These are phyloP conservation scores for Poecilia velifera DNA, from an alignment of 2,797 vertebrate genomes.

Conservation along the genomic window DNA sequence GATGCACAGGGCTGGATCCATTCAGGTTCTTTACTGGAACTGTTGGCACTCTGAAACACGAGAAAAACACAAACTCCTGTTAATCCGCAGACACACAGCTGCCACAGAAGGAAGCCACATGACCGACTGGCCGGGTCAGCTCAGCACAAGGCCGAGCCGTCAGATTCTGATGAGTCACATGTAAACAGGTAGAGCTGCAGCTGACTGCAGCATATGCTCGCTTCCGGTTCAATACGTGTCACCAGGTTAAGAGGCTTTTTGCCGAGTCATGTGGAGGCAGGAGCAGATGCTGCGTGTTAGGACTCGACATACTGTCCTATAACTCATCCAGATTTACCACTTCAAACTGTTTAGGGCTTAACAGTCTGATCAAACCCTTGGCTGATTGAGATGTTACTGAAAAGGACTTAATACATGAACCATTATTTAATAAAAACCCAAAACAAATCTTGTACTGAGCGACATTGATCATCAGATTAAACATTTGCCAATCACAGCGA, in stretches of 20 bases:
- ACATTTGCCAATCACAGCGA: background rate
- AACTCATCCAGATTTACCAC: conserved; percentile 6
- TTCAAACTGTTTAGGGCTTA: conserved; percentile 7
- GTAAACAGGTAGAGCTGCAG: conserved; percentile 26
- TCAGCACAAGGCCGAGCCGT: background rate
- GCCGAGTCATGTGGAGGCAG: conserved; percentile 40
- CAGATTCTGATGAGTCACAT: conserved; percentile 47
- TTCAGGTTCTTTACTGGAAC: conserved; percentile 97
- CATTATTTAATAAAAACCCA: background rate
- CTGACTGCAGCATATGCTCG: conserved; percentile 23
- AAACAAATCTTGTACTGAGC: background rate
- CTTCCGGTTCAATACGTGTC: conserved; percentile 15
- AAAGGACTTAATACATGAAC: background rate
- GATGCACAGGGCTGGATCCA: conserved; percentile 94
- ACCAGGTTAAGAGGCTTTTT: conserved; percentile 61
- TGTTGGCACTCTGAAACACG: conserved; percentile 88
- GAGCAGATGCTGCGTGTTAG: conserved; percentile 9
- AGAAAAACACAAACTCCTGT: background rate
- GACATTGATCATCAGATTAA: background rate
- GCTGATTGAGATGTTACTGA: background rate
- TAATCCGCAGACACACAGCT: conserved; percentile 6
- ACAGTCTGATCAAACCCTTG: background rate
- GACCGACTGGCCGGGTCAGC: conserved; percentile 3
- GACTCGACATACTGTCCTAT: conserved; percentile 33
- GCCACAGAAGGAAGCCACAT: background rate